Evolutionary conservation across 2,797 vertebrate species (phyloP).

Genomic region (Sciurus vulgaris): DNA sequence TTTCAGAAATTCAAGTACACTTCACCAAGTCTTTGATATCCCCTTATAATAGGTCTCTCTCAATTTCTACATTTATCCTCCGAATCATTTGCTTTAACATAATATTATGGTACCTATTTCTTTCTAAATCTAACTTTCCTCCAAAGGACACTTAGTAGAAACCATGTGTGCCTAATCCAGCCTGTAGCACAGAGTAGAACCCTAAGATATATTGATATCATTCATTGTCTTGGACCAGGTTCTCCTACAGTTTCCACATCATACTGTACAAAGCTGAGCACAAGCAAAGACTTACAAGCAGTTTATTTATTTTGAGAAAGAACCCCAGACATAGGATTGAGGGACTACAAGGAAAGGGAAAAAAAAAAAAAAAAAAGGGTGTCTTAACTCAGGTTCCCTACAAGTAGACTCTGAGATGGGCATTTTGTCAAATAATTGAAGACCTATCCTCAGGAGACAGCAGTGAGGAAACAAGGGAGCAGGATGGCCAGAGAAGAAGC

Average conservation of each 20-base stretch:
- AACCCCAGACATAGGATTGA: neutral
- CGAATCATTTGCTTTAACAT: neutral
- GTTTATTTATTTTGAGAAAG: neutral
- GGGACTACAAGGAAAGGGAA: neutral
- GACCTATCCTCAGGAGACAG: neutral
- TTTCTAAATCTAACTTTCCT: neutral
- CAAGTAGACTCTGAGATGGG: neutral
- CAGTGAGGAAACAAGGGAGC: neutral
- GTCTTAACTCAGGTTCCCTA: neutral
- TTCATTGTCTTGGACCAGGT: neutral
- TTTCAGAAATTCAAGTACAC: neutral
- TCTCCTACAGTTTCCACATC: neutral
- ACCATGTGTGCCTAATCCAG: neutral
- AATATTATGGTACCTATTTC: neutral
- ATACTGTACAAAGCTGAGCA: neutral
- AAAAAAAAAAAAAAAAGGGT: neutral
- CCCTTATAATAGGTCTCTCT: neutral
- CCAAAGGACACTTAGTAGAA: neutral
- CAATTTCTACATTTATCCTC: neutral
- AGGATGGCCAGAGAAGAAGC: neutral
- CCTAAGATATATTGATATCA: neutral
- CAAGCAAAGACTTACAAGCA: neutral
- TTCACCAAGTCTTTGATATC: neutral
- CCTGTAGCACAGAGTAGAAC: neutral
- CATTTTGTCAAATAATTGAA: neutral